Base-by-base conservation (phyloP, 2,888 invertebrate species). In the Dryobotodes eremita region DNA sequence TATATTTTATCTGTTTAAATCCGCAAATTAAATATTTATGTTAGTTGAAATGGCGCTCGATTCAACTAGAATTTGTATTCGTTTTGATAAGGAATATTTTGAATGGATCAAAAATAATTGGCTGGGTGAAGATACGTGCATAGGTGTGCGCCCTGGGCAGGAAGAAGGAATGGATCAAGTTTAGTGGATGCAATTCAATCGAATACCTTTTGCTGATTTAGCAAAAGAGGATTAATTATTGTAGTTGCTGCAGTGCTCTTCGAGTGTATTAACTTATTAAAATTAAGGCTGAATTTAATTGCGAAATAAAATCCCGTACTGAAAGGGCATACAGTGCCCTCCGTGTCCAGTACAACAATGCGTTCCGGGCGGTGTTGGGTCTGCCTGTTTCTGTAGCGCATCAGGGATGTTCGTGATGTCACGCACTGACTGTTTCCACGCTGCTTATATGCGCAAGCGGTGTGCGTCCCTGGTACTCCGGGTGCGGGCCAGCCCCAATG, bases 1-100 rank as follows among this genome's bases (percentile, higher is more conserved):
- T n/a, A 36, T 61, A 62, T 70, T 36, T 72, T 69, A 20, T 75
- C 69, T 80, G 10, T 59, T 61, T 59, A 7, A 42, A 42, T 42
- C 42, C 4, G 42, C 5, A 42, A 42, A 42, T 42, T 42, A 42
- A 59, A 66, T 71, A 62, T 74, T 74, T 77, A 57, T 53, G 2
- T 61, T n/a, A 50, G 15, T 13, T 53, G 68, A 57, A n/a, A 64
- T 68, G 53, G 55, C 26, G 26, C 31, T 66, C 53, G 17, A 42
- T 42, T 64, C 23, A 53, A 70, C 31, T 75, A 15, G 20, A 23
- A 57, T 23, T 46, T 23, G 1, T 31, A 46, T 62, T 64, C 55
- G 46, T 61, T 73, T 73, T 7, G 20, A 36, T 23, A 0, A 26
- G 10, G 10, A n/a, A 77, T 66, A 70, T 73, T 70, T 72, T 17